These are phyloP conservation scores for Sympetrum striolatum DNA, from an alignment of 2,888 invertebrate genomes.

Conservation along the genomic window DNA sequence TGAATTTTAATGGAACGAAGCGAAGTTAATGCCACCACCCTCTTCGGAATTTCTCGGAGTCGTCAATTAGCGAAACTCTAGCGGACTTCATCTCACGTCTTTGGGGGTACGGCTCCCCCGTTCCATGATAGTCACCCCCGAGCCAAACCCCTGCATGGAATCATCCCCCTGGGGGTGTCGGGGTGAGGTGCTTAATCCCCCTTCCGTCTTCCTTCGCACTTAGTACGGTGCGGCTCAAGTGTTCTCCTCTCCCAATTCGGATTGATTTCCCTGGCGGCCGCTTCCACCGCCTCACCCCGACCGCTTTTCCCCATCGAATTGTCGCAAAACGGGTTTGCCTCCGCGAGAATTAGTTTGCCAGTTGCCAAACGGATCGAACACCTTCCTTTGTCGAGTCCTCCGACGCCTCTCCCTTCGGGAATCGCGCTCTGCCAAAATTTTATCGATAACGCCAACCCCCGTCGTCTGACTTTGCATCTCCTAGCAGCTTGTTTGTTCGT, in stretches of 20 bases:
- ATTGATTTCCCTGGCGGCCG: not conserved
- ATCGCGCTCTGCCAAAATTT: too few relatives aligned
- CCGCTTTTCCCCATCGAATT: not conserved
- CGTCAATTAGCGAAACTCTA: not conserved
- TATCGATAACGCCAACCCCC: too few relatives aligned
- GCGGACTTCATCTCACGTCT: not conserved
- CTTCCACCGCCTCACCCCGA: not conserved
- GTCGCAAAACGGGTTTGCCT: not conserved
- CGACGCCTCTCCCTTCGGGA: not conserved
- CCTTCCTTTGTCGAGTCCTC: not conserved
- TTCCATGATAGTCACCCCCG: too few relatives aligned
- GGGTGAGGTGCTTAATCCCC: too few relatives aligned
- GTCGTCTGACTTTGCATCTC: too few relatives aligned
- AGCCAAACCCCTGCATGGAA: too few relatives aligned
- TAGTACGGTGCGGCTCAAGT: not conserved
- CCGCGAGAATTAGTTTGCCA: not conserved
- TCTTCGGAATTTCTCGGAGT: not conserved
- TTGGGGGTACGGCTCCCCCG: not conserved
- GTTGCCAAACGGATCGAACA: not conserved
- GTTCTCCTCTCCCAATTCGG: not conserved
- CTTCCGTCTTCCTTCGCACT: not conserved
- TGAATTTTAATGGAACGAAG: not conserved
- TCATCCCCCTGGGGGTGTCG: too few relatives aligned
- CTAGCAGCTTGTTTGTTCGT: too few relatives aligned
- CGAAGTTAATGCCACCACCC: not conserved